Evolutionary conservation across 2,113 vertebrate genomes (phyloP).

Genomic region (Centropus unirufus): DNA sequence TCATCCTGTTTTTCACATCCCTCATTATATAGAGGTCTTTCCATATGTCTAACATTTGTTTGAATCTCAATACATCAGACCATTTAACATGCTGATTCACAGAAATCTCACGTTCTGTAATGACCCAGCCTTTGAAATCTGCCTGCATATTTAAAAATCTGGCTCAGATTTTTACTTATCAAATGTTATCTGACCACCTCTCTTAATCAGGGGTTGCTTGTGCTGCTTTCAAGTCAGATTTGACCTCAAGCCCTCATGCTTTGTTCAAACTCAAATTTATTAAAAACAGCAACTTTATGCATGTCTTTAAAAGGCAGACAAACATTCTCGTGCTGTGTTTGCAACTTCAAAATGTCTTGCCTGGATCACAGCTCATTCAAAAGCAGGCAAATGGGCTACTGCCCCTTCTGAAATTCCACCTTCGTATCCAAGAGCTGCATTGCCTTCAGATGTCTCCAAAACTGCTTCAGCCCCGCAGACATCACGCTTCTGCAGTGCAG

Average conservation of each 20-base stretch:
- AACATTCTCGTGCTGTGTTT: neutral
- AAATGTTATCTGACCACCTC: conserved; percentile 32
- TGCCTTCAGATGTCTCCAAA: neutral
- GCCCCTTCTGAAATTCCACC: neutral
- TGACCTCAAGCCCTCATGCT: neutral
- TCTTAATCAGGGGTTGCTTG: neutral
- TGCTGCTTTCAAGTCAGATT: conserved; percentile 5
- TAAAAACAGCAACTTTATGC: neutral
- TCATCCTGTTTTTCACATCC: conserved; percentile 61
- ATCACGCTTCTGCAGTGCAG: neutral
- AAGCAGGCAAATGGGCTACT: neutral
- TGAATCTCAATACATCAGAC: conserved; percentile 58
- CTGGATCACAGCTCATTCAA: neutral
- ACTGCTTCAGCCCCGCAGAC: fast-evolving
- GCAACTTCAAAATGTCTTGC: neutral
- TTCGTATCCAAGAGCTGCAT: neutral
- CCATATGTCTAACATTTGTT: conserved; percentile 69
- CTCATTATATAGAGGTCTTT: conserved; percentile 61
- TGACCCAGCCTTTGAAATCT: conserved; percentile 60
- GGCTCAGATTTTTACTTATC: conserved; percentile 47
- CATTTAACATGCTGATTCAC: conserved; percentile 64
- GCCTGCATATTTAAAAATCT: conserved; percentile 18
- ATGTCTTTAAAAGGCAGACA: conserved; percentile 10
- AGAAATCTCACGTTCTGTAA: conserved; percentile 61
- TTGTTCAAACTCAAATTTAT: neutral